A percentile compares a stretch with the other conserved stretches of the same genome.
Conservation (phyloP, 2,888 invertebrate species). For the Sinodicranocentrus sp. region DNA sequence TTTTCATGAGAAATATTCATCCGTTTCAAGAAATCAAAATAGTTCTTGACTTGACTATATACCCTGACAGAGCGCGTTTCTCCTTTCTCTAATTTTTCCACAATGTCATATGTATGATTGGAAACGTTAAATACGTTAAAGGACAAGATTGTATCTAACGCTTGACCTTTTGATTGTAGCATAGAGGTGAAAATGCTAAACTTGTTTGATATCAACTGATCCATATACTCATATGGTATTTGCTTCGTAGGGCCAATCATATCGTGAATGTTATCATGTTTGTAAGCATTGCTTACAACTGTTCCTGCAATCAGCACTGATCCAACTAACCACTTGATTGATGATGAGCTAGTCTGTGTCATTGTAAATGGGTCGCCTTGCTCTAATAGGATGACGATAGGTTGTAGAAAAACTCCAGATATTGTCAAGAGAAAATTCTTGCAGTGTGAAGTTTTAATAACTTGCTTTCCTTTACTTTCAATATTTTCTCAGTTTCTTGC, state of each 20-base stretch:
- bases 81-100: no score
- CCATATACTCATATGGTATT: constrained; percentile 78
- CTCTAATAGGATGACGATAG: not conserved
- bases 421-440: not conserved
- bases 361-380: constrained; percentile 8
- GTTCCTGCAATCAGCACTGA: not conserved
- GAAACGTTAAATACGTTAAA: no score
- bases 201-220: not conserved
- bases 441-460: not conserved
- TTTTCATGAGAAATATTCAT: no score
- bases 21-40: no score
- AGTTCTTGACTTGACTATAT: no score
- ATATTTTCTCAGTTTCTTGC: not conserved
- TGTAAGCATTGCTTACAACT: constrained; percentile 20
- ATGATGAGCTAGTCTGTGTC: not conserved
- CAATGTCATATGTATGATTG: no score
- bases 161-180: no score
- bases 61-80: no score
- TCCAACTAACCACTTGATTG: not conserved
- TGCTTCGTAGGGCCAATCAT: constrained; percentile 77
- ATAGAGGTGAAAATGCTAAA: not conserved
- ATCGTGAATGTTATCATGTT: constrained; percentile 1
- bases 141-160: no score
- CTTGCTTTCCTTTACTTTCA: no score
- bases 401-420: not conserved